A percentile compares a stretch with the other conserved stretches of the same genome.
phyloP scores from a whole-genome alignment of 2,797 vertebrate genomes.

The Pangasius sanitwongsei region DNA sequence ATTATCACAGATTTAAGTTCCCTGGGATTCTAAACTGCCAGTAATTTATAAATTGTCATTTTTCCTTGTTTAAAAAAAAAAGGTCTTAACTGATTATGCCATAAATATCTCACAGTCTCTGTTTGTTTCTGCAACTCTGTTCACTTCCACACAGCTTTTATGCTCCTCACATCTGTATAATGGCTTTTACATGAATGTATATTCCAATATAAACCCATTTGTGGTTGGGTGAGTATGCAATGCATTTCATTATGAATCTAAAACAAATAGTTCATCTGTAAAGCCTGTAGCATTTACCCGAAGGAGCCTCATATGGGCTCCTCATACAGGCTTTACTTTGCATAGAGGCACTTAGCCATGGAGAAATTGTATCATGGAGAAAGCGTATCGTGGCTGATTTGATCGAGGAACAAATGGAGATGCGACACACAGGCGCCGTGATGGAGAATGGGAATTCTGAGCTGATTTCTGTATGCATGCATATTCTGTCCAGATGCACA shows the following conservation, averaged over 20 bases:
- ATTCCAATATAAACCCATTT: not conserved
- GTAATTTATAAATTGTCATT: not conserved
- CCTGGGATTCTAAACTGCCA: not conserved
- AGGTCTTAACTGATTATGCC: not conserved
- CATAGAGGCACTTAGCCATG: not conserved
- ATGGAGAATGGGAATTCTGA: not conserved
- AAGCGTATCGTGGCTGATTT: no score
- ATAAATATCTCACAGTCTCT: not conserved
- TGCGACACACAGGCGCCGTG: not conserved
- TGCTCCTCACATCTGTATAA: not conserved
- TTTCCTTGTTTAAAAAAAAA: not conserved
- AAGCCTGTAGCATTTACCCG: not conserved
- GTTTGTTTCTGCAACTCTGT: not conserved
- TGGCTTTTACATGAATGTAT: not conserved
- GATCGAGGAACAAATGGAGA: not conserved
- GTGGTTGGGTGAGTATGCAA: not conserved
- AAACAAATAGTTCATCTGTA: not conserved
- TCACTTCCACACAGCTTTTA: not conserved
- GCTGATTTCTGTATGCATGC: not conserved
- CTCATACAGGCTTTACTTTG: no score
- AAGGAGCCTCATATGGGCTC: not conserved
- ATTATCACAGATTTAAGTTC: not conserved
- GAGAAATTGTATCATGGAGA: not conserved
- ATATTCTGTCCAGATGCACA: not conserved
- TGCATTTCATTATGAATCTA: not conserved